These are phyloP conservation scores for Chaetophractus vellerosus DNA, from an alignment of 2,797 vertebrate genomes.

Conservation along the genomic window DNA sequence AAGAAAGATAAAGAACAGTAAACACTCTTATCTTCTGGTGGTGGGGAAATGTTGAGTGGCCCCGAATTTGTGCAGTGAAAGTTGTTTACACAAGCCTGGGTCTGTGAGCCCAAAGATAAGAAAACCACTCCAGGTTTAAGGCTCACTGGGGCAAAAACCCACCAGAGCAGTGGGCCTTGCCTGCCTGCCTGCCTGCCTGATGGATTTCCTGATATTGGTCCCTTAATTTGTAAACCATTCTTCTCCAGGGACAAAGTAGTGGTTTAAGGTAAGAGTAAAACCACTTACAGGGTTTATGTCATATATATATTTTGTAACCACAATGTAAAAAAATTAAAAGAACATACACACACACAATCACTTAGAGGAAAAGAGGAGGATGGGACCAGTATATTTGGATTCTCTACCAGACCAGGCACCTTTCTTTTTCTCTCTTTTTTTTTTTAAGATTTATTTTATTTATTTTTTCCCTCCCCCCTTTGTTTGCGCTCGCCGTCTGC, in stretches of 20 bases:
- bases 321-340: too few species aligned
- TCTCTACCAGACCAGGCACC: not conserved
- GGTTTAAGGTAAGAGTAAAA: not conserved
- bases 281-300: not conserved
- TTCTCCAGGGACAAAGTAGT: not conserved
- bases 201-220: conserved; percentile 41
- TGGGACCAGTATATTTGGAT: not conserved
- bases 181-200: not conserved
- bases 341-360: too few species aligned
- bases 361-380: not conserved
- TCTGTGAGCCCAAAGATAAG: conserved; percentile 50
- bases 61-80: not conserved
- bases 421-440: too few species aligned
- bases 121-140: not conserved
- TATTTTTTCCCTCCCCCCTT: too few species aligned
- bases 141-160: not conserved
- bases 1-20: not conserved
- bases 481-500: too few species aligned
- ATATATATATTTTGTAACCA: not conserved
- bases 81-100: conserved; percentile 51
- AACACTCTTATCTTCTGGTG: not conserved
- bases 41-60: not conserved
- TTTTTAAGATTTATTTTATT: too few species aligned
- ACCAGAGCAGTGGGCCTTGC: not conserved
- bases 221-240: conserved; percentile 34